Evolutionary conservation across 2,113 vertebrate species (phyloP).

Genomic region (Irena cyanogastra): DNA sequence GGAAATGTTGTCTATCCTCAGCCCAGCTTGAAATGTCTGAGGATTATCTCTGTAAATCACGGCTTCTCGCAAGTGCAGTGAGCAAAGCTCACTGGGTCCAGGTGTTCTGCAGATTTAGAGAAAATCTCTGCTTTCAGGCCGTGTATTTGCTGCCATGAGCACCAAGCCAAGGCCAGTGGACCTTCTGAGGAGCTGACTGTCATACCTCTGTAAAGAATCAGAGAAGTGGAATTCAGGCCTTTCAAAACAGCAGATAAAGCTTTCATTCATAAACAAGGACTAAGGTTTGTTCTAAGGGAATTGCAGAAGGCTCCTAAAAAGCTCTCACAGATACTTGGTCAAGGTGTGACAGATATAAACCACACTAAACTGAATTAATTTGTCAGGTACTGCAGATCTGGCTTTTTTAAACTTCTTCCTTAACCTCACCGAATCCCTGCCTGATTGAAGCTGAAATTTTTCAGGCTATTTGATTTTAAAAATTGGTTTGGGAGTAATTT

Average conservation of each 20-base stretch:
- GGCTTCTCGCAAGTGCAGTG: background rate
- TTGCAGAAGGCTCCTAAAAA: background rate
- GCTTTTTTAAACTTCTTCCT: background rate
- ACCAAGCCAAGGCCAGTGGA: background rate
- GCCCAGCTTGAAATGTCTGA: conserved; percentile 46
- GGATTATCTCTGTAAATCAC: conserved; percentile 25
- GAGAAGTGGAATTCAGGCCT: background rate
- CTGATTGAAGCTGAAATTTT: background rate
- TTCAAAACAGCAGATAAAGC: background rate
- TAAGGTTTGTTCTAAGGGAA: background rate
- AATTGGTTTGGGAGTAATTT: background rate
- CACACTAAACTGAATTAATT: background rate
- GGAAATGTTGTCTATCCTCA: conserved; percentile 24
- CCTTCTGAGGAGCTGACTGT: background rate
- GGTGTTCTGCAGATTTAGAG: conserved; percentile 30
- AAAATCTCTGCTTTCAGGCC: background rate
- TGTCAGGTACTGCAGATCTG: background rate
- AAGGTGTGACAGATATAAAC: background rate
- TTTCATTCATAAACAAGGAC: background rate
- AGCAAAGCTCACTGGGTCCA: conserved; percentile 3
- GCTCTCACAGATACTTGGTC: background rate
- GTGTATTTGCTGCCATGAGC: background rate
- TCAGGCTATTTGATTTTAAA: background rate
- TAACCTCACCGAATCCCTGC: background rate
- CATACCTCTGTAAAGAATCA: background rate